These are phyloP conservation scores for Matsumyia berberina DNA, from an alignment of 2,888 invertebrate species.

Conservation along the genomic window DNA sequence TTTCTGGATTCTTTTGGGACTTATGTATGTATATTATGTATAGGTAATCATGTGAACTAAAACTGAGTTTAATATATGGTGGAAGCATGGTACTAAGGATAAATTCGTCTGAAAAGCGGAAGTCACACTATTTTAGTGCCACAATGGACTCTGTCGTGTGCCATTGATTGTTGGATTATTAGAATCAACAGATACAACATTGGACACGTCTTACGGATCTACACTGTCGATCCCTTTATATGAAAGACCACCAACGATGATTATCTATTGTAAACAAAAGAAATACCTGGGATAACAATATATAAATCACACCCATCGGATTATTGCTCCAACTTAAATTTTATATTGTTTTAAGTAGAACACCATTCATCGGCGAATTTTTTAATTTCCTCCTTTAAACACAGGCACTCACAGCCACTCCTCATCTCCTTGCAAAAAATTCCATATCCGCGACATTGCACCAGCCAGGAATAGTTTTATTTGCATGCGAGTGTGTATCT, in stretches of 20 bases:
- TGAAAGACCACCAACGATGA: not conserved
- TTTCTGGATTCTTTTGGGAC: too few relatives aligned
- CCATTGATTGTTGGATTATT: too few relatives aligned
- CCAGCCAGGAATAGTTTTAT: constrained; percentile 38
- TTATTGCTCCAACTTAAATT: constrained; percentile 8
- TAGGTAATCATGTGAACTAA: too few relatives aligned
- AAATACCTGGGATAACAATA: not conserved
- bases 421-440: constrained; percentile 1
- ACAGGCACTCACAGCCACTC: not conserved
- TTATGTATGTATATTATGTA: too few relatives aligned
- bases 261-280: not conserved
- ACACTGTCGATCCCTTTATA: too few relatives aligned
- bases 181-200: too few relatives aligned
- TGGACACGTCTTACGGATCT: too few relatives aligned
- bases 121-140: too few relatives aligned
- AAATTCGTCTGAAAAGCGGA: too few relatives aligned
- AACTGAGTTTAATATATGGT: too few relatives aligned
- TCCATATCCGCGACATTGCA: constrained; percentile 26
- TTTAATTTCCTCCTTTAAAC: constrained; percentile 39
- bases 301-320: not conserved
- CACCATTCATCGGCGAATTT: constrained; percentile 24
- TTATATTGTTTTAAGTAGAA: constrained; percentile 34
- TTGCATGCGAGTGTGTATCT: constrained; percentile 50
- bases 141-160: too few relatives aligned
- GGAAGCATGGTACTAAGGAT: too few relatives aligned